These are phyloP conservation scores for Hylaeus volcanicus DNA, from an alignment of 1,140 invertebrate species.

Conservation along the genomic window DNA sequence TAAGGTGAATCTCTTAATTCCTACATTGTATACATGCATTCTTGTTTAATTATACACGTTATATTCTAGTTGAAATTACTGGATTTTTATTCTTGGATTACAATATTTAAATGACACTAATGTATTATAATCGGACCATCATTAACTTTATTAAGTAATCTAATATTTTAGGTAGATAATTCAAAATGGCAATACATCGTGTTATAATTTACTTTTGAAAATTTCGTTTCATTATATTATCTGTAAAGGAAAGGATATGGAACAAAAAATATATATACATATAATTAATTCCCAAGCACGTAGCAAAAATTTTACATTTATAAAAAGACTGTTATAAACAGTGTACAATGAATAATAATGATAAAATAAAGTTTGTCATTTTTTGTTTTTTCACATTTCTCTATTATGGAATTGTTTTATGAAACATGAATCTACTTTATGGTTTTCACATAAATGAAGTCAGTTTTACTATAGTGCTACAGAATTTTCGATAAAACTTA, in stretches of 20 bases:
- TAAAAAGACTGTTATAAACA: constrained; percentile 26
- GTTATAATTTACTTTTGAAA: neutral
- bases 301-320: constrained; percentile 30
- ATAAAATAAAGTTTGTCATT: constrained; percentile 24
- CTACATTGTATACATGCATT: constrained; percentile 32
- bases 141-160: too few species aligned
- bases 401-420: constrained; percentile 13
- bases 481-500: constrained; percentile 7
- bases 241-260: constrained; percentile 26
- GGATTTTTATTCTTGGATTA: constrained; percentile 6
- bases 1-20: constrained; percentile 70
- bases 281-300: constrained; percentile 3
- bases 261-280: constrained; percentile 7
- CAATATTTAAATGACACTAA: neutral
- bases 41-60: neutral
- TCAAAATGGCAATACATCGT: neutral
- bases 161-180: neutral
- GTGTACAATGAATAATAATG: constrained; percentile 11
- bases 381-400: constrained; percentile 3
- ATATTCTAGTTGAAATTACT: neutral
- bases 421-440: constrained; percentile 6
- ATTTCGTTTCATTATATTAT: neutral
- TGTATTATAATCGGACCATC: neutral
- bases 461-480: neutral
- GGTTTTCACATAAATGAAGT: constrained; percentile 18